Percentiles rank a stretch among this genome's conserved stretches.
phyloP scores from a whole-genome alignment of 2,797 vertebrate species.

The Amblyraja radiata region DNA sequence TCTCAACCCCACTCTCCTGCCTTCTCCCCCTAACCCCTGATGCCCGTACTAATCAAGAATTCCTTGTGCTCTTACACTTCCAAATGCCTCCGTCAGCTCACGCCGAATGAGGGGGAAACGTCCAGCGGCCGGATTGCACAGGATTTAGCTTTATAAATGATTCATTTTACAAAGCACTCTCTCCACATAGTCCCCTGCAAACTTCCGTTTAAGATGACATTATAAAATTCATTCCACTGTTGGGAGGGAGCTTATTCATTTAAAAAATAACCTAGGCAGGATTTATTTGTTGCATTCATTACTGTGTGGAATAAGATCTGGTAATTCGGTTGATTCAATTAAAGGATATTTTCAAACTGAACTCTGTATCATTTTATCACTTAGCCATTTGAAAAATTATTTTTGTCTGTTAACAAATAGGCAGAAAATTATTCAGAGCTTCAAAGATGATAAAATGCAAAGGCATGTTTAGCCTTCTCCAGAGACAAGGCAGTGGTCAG shows the following conservation, averaged over 20 bases:
- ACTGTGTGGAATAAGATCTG: neutral
- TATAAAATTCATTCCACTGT: neutral
- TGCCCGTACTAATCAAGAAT: no score
- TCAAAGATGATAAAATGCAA: no score
- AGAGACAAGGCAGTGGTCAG: no score
- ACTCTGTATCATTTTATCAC: neutral
- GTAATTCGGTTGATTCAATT: constrained; percentile 6
- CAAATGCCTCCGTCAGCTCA: neutral
- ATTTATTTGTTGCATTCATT: neutral
- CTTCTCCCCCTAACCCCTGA: no score
- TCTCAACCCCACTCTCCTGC: no score
- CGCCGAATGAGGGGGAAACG: neutral
- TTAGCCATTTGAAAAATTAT: neutral
- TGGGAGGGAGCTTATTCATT: neutral
- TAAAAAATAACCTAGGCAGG: neutral
- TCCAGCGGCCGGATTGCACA: neutral
- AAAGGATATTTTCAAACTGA: neutral
- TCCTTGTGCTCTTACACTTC: neutral
- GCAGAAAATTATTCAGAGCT: neutral
- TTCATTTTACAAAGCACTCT: neutral
- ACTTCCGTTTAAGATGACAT: neutral
- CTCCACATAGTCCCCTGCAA: neutral
- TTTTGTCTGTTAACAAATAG: no score
- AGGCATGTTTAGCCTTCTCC: no score
- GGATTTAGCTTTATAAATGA: neutral